Conservation (phyloP, 1,140 invertebrate genomes). For the Belonocnema kinseyi region DNA sequence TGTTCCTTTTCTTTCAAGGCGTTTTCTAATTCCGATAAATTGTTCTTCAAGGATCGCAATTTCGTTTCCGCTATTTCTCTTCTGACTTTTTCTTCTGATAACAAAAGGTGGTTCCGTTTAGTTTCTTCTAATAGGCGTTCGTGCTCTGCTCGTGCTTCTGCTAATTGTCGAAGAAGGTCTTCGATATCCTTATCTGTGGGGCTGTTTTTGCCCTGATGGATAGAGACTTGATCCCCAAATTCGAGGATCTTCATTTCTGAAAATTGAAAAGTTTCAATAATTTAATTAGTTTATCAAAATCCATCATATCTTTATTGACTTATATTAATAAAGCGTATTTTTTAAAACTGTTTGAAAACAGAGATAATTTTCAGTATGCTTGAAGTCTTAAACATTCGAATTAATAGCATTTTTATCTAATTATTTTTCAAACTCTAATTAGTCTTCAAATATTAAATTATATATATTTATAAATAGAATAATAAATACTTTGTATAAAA, state of each 20-base stretch:
- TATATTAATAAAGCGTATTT: too few relatives aligned
- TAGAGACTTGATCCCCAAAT: neutral
- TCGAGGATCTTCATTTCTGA: constrained; percentile 5
- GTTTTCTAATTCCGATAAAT: constrained; percentile 60
- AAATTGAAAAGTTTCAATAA: neutral
- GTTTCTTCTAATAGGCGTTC: constrained; percentile 50
- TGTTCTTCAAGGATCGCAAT: constrained; percentile 53
- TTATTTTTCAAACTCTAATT: too few relatives aligned
- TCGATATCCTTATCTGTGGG: constrained; percentile 37
- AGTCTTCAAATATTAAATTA: too few relatives aligned
- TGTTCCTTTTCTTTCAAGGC: constrained; percentile 59
- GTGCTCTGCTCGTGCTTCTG: constrained; percentile 44
- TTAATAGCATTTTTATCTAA: too few relatives aligned
- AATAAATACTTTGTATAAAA: too few relatives aligned
- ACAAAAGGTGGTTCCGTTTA: constrained; percentile 40
- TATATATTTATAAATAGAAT: too few relatives aligned
- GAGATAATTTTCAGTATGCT: too few relatives aligned
- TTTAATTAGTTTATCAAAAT: too few relatives aligned
- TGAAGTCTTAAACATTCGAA: too few relatives aligned
- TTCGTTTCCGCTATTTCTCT: constrained; percentile 63
- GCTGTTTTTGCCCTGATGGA: constrained; percentile 10
- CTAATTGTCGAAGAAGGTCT: constrained; percentile 44
- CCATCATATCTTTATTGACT: too few relatives aligned
- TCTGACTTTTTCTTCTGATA: constrained; percentile 60
- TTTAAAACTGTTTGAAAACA: too few relatives aligned